phyloP scores from a whole-genome alignment of 2,888 invertebrate genomes.

The Venusia cambrica region DNA sequence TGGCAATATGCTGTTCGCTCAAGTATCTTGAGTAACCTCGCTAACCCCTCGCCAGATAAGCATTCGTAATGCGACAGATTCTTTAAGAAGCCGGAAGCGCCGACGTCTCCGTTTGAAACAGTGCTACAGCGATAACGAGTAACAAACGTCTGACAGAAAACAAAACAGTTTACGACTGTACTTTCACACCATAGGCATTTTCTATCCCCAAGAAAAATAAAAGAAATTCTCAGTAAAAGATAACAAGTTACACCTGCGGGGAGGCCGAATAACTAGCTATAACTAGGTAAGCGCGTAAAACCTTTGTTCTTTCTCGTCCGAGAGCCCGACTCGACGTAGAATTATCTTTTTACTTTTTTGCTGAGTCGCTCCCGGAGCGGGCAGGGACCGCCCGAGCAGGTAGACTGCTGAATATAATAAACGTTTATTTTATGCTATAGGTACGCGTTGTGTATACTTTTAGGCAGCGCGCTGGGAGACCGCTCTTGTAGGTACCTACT shows the following conservation, averaged over 20 bases:
- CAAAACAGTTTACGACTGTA: slow-evolving; percentile 40
- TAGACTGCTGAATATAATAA: slow-evolving; percentile 66
- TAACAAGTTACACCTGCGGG: slow-evolving; percentile 74
- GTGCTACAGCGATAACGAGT: slow-evolving; percentile 32
- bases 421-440: slow-evolving; percentile 43
- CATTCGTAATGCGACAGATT: slow-evolving; percentile 11
- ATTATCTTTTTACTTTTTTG: slow-evolving; percentile 76
- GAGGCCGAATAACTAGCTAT: slow-evolving; percentile 65
- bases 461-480: slow-evolving; percentile 34
- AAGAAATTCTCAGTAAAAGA: slow-evolving; percentile 62
- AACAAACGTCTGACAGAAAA: slow-evolving; percentile 33
- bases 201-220: slow-evolving; percentile 47
- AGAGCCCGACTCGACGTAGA: slow-evolving; percentile 65
- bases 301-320: slow-evolving; percentile 72
- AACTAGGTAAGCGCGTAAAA: slow-evolving; percentile 67
- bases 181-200: slow-evolving; percentile 51
- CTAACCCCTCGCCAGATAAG: slow-evolving; percentile 5
- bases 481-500: slow-evolving; percentile 23
- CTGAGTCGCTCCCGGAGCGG: slow-evolving; percentile 59
- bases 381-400: slow-evolving; percentile 56
- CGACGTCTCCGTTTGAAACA: slow-evolving; percentile 24
- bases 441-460: slow-evolving; percentile 34
- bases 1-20: slow-evolving; percentile 8
- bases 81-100: slow-evolving; percentile 15
- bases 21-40: slow-evolving; percentile 5